Base-by-base conservation (phyloP, 2,888 invertebrate species). In the Macrophya alboannulata region DNA sequence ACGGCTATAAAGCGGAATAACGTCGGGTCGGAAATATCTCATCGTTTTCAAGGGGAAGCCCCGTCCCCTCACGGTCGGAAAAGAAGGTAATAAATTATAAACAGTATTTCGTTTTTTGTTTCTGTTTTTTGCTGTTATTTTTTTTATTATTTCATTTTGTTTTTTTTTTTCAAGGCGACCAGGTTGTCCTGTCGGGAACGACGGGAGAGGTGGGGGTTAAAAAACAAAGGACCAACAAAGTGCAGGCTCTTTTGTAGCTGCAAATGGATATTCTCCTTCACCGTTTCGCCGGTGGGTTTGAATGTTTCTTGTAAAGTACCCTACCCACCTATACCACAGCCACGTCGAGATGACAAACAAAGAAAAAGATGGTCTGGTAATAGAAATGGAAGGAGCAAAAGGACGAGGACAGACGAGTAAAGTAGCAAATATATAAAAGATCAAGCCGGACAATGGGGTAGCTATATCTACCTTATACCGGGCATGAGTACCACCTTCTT, bases 201-300 rank as follows among this genome's bases (percentile, higher is more conserved):
- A 10, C 15, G 17, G 37, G 9, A 17, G 15, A 65, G 71, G 45
- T 71, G 37, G 77, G 77, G 37, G 65, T 72, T 43, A 85, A 85
- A 85, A 85, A 85, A 85, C 85, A 85, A 85, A 82, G 65, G 40
- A 71, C 55, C 71, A 65, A 82, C 85, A 85, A 85, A 85, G 85
- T 85, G 85, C 85, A 85, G 85, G 81, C 71, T 82, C 85, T 55
- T 68, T 85, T 82, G 85, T 85, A 40, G 43, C 59, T 85, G 85
- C 81, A 85, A 85, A 85, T 85, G 81, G 81, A 85, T 71, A n/a
- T 55, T 77, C 62, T 17, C 55, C 81, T 37, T 68, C 48, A 40
- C 45, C 59, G 71, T 8, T 84, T 59, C 55, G 21, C 82, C 72
- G 68, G 48, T 59, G 51, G 76, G 65, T 65, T 43, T 21, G 37